Conservation (phyloP, 2,797 vertebrate genomes). For the Gobio occitaniae region DNA sequence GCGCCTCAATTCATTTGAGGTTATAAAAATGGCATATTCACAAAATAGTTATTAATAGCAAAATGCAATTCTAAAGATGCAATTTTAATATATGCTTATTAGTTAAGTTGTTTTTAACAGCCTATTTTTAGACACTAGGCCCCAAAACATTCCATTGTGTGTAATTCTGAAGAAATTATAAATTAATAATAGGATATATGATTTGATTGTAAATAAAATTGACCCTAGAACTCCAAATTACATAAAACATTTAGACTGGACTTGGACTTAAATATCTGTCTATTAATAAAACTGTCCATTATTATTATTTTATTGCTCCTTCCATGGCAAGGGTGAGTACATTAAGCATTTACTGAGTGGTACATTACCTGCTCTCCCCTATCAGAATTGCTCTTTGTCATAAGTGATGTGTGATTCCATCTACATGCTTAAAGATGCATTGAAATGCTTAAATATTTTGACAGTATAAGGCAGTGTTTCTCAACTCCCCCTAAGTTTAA, state of each 20-base stretch:
- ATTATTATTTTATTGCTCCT: neutral
- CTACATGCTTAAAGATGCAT: neutral
- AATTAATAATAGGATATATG: neutral
- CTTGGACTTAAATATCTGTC: neutral
- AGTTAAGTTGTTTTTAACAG: neutral
- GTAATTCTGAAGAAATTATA: neutral
- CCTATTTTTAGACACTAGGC: neutral
- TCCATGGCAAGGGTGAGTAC: neutral
- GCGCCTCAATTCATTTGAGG: neutral
- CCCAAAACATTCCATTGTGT: neutral
- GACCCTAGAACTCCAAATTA: neutral
- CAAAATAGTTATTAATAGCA: neutral
- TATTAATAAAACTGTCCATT: neutral
- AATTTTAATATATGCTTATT: neutral
- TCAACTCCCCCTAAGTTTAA: neutral
- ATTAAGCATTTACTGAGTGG: neutral
- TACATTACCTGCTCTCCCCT: neutral
- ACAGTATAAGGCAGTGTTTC: neutral
- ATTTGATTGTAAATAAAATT: neutral
- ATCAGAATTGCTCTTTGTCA: neutral
- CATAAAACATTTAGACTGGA: neutral
- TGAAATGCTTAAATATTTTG: neutral
- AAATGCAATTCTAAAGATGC: neutral
- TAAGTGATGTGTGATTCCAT: neutral
- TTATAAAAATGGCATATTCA: neutral